Evolutionary conservation across 2,888 invertebrate genomes (phyloP).

Genomic region (Tineola bisselliella): DNA sequence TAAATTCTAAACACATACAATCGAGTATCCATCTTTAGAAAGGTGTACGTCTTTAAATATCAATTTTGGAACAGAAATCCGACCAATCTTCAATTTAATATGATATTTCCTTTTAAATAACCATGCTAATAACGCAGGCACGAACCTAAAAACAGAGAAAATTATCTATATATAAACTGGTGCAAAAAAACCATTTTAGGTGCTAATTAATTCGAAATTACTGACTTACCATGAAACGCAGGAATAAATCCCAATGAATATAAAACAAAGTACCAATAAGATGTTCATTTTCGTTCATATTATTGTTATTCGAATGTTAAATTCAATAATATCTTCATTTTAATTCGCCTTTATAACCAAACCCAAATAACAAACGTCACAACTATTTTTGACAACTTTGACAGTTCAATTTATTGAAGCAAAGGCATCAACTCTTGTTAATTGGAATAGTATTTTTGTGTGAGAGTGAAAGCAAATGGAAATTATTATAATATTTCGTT

Average conservation of each 20-base stretch:
- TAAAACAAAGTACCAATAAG: constrained; percentile 41
- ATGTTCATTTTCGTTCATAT: constrained; percentile 37
- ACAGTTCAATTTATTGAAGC: too few relatives aligned
- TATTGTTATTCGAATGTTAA: background rate
- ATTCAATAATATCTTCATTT: background rate
- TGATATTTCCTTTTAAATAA: constrained; percentile 81
- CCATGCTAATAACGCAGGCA: constrained; percentile 83
- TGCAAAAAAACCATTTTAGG: constrained; percentile 31
- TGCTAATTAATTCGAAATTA: constrained; percentile 20
- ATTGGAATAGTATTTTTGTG: too few relatives aligned
- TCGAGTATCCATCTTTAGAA: constrained; percentile 79
- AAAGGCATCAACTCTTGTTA: too few relatives aligned
- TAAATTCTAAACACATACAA: constrained; percentile 65
- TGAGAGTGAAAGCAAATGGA: too few relatives aligned
- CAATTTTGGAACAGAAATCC: constrained; percentile 83
- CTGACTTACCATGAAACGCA: constrained; percentile 69
- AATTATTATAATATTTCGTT: too few relatives aligned
- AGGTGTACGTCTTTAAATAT: constrained; percentile 83
- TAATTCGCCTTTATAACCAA: background rate
- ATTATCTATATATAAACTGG: constrained; percentile 16
- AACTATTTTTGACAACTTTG: background rate
- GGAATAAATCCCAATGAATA: constrained; percentile 62
- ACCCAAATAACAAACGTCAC: background rate
- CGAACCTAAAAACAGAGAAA: constrained; percentile 65
- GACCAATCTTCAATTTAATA: constrained; percentile 81